A percentile compares a stretch with the other conserved stretches of the same genome.
phyloP scores from a whole-genome alignment of 1,140 invertebrate species.

The Dendrolimus punctatus region DNA sequence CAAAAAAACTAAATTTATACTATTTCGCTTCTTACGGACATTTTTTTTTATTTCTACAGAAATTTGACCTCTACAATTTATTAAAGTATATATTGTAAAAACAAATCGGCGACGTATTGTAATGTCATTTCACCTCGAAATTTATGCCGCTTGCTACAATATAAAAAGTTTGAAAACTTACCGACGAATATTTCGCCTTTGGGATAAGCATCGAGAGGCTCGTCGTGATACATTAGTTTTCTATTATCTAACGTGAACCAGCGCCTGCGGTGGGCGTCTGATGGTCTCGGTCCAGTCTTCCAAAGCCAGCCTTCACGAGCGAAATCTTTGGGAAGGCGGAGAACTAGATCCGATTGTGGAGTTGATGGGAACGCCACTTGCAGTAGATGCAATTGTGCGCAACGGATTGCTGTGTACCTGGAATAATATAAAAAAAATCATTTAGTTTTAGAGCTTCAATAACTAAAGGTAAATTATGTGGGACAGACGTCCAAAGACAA shows the following conservation, averaged over 20 bases:
- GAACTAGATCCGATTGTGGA: conserved; percentile 82
- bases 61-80: too few species aligned
- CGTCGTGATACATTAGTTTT: conserved; percentile 93
- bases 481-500: too few species aligned
- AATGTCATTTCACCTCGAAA: too few species aligned
- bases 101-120: too few species aligned
- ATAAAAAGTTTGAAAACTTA: conserved; percentile 23
- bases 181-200: conserved; percentile 93
- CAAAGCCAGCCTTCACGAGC: conserved; percentile 89
- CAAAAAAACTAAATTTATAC: too few species aligned
- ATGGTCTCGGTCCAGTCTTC: conserved; percentile 87
- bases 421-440: conserved; percentile 74
- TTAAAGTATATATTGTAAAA: too few species aligned
- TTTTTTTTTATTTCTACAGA: too few species aligned
- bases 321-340: conserved; percentile 85
- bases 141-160: too few species aligned
- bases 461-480: too few species aligned
- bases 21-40: too few species aligned
- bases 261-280: conserved; percentile 85
- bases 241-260: conserved; percentile 93
- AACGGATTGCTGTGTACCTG: conserved; percentile 92
- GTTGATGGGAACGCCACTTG: conserved; percentile 89
- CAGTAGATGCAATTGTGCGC: conserved; percentile 86
- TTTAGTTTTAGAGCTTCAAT: too few species aligned
- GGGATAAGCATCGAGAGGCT: conserved; percentile 87